Base-by-base conservation (phyloP, 2,888 invertebrate species). In the Tetanocera ferruginea region DNA sequence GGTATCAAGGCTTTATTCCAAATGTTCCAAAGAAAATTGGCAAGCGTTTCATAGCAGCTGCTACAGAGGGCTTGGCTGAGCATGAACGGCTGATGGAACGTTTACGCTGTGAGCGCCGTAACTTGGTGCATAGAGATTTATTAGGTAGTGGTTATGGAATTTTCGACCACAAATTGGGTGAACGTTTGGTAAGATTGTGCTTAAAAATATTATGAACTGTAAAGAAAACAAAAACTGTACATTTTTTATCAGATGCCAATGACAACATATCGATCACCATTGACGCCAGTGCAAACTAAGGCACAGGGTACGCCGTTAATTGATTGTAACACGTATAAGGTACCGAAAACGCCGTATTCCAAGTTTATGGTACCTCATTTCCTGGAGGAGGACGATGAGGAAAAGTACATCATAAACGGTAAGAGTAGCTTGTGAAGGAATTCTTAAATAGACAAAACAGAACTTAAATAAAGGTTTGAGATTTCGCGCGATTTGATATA, bases 41-140 rank as follows among this genome's bases (percentile, higher is more conserved):
- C 0, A 94, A 95, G 87, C 91, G 94, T 64, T 95, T 93, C 88
- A 92, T 93, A 2, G 93, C 95, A 8, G 91, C 93, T 62, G 94
- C 95, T 0, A 94, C 94, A 0, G 94, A 95, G 87, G 95, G 93
- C 0, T 87, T 95, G 34, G 93, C 94, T 0, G 93, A 94, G 85
- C 95, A 95, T 84, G 94, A 95, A 86, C 91, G 90, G 79, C 86
- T 92, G 17, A 93, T 93, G 87, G 87, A 92, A 52, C 91, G 91
- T 72, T 91, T 93, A 78, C 90, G 92, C 79, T 92, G 92, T 11
- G 93, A 88, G n/a, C 82, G 81, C 0, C 84, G 86, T 62, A 85
- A 86, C 9, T 62, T 88, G 2, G 80, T 81, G 5, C 88, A 88
- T 80, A 84, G 84, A 1, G 84, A 86, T 79, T 81, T 87, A 0